These are phyloP conservation scores for Cantharis nigra DNA, from an alignment of 2,888 invertebrate genomes.

Conservation along the genomic window DNA sequence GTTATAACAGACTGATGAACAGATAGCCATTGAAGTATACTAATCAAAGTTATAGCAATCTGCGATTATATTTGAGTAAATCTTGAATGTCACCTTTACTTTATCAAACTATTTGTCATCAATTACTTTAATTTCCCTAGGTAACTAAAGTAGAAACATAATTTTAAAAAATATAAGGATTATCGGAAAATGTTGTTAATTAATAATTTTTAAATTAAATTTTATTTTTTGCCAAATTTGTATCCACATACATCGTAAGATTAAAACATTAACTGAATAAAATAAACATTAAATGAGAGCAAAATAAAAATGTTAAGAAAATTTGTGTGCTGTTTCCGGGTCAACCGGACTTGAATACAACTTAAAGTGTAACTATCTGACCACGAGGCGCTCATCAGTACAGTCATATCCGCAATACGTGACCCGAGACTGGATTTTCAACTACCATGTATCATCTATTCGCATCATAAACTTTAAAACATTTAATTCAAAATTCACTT, in stretches of 20 bases:
- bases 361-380: constrained; percentile 36
- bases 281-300: constrained; percentile 11
- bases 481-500: constrained; percentile 28
- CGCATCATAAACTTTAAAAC: constrained; percentile 26
- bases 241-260: background rate
- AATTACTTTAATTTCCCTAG: too few relatives aligned
- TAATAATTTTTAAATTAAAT: background rate
- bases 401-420: constrained; percentile 38
- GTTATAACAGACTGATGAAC: too few relatives aligned
- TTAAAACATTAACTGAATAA: background rate
- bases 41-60: too few relatives aligned
- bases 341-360: constrained; percentile 34
- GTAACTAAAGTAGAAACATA: too few relatives aligned
- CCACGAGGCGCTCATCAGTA: constrained; percentile 38
- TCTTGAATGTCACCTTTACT: too few relatives aligned
- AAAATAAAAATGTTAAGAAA: constrained; percentile 22
- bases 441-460: constrained; percentile 20
- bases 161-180: too few relatives aligned
- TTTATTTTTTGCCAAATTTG: background rate
- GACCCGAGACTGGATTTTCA: constrained; percentile 31
- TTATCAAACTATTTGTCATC: too few relatives aligned
- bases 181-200: background rate
- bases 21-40: too few relatives aligned
- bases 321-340: constrained; percentile 30
- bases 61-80: too few relatives aligned